Base-by-base conservation (phyloP, 2,797 vertebrate species). In the Pangasius macronema region DNA sequence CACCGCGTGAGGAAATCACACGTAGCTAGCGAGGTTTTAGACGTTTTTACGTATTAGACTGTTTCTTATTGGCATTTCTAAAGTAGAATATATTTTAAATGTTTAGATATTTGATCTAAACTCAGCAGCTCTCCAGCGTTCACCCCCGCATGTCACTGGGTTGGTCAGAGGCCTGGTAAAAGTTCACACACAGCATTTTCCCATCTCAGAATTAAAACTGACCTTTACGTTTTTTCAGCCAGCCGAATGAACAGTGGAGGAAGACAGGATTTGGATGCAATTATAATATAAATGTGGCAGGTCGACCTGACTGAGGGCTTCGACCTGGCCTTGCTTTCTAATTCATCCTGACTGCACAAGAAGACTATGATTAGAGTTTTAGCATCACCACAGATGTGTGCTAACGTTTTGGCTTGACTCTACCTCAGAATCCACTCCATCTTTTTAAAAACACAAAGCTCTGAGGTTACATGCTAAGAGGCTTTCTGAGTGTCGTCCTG, bases 281-380 rank as follows among this genome's bases (percentile, higher is more conserved):
- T 90, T 90, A 86, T 86, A 91, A 89, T 89, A 53, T 87, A 89
- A 89, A 90, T 88, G 81, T 27, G 82, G 46, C 83, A 53, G 55
- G 84, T 81, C 75, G 84, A 76, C 77, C 86, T 85, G 83, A 83
- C 55, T 9, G 86, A 83, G 77, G 84, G 67, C 59, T 65, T 57
- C 24, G 59, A 11, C n/a, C 80, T 42, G n/a, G 36, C n/a, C 42
- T 27, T 59, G 83, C 36, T 86, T 73, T 86, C 79, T 88, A 88
- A 89, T 90, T 51, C 55, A 79, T 67, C 73, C 82, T 73, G 86
- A 86, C 83, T 88, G 82, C 86, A 88, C n/a, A 68, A 90, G 85
- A 84, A 81, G 72, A 85, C 85, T 83, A 81, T 86, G 81, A 83
- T 87, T 90, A 88, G 89, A 86, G 70, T n/a, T 61, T 51, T 20